Evolutionary conservation across 2,113 vertebrate species (phyloP), one percentile per base, ranked within the genome.

Genomic region (Cryptotis parvus): DNA sequence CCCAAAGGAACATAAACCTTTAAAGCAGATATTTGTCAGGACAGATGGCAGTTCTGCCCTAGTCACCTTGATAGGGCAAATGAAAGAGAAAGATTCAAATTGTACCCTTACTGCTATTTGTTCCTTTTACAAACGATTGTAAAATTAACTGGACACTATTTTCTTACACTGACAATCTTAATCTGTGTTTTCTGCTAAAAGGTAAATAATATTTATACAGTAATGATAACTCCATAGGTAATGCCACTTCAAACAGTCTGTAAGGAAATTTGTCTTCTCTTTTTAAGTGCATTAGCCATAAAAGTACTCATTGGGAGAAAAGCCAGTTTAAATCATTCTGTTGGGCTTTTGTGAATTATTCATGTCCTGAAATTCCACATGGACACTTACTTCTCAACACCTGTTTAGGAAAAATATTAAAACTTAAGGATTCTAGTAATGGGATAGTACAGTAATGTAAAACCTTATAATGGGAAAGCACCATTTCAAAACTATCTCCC

Each of bases 1-100:
- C 86, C 78, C 88, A 77, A 26, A 80, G 70, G 92, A 91, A 86
- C 16, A 77, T 86, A 45, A 88, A 91, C 65, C 6, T 80, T 92
- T 75, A 95, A 80, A 87, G 76, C 35, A 73, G 74, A 0, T 68
- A 75, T 87, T 79, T 89, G n/a, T 95, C 91, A 72, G 52, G 22
- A 68, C 55, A 43, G 58, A 72, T 61, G 15, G 15, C 26, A 55
- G 37, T 2, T 58, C 41, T 95, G 80, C 27, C 73, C 45, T 35
- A 20, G 69, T 89, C 69, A 82, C 63, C 74, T 91, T 91, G 87
- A 77, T 10, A 82, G 58, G 69, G 74, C 22, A 65, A 95, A 81
- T 31, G 66, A 74, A 77, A 43, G 55, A 86, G 89, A 72, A 74
- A 65, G 9, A 63, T 22, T 63, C 77, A 90, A 81, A 18, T 55